Evolutionary conservation across 2,888 invertebrate genomes (phyloP), one percentile per base, ranked within the genome.

Genomic region (Apocheima hispidaria): DNA sequence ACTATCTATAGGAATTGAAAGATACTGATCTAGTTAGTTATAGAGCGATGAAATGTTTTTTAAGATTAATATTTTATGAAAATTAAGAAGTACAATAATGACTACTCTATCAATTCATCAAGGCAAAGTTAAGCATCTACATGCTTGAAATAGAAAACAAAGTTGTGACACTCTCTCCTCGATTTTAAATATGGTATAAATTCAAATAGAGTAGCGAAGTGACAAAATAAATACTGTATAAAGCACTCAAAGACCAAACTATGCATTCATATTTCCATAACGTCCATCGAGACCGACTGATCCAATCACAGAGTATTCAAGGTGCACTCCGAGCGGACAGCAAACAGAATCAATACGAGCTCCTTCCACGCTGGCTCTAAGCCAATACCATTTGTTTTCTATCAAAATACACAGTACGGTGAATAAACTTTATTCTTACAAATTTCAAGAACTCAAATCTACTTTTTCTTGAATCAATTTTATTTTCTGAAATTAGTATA

Each of bases 311-410:
- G 16, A 21, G 43, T 56, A 66, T 65, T 58, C 48, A 66, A 66
- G 66, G 48, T 70, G 65, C 68, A 66, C 52, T 59, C 41, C 14
- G 48, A 44, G 7, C 53, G 46, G 53, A 75, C 69, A 70, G 54
- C 69, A 71, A 71, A 73, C 72, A 74, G 72, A 83, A 82, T 81
- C 84, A 79, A 82, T 83, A 81, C 68, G 60, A 63, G 70, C 66
- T 73, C 55, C 62, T 66, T 66, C 68, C 64, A 61, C 60, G 63
- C 69, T 84, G 84, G 84, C 82, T 66, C 36, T 50, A 60, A 57
- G 81, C 83, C 84, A 84, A 71, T 52, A 51, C 59, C 66, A 74
- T 75, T 73, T 77, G 78, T 82, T 79, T 78, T 76, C 74, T 75
- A 78, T 74, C 76, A 75, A 63, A 68, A 71, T 71, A 69, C 67